phyloP scores from a whole-genome alignment of 2,888 invertebrate genomes.

The Graphium colonna region DNA sequence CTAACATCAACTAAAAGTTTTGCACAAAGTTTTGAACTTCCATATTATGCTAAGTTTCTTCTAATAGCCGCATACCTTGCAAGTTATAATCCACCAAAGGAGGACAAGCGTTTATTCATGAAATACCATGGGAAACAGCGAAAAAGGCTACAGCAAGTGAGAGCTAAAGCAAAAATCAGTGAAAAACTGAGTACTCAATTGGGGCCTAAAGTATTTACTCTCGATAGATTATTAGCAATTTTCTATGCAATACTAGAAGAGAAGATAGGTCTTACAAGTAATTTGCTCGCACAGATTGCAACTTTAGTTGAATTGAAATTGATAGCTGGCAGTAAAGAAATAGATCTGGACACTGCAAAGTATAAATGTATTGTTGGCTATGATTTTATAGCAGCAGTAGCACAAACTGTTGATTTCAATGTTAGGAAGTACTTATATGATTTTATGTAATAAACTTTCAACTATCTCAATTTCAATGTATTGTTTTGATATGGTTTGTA shows the following conservation, averaged over 20 bases:
- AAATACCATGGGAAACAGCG: constrained; percentile 87
- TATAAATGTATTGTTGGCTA: constrained; percentile 92
- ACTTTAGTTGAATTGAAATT: constrained; percentile 92
- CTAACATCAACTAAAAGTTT: constrained; percentile 74
- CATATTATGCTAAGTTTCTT: constrained; percentile 93
- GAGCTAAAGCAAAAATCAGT: constrained; percentile 78
- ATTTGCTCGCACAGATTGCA: constrained; percentile 92
- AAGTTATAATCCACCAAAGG: constrained; percentile 93
- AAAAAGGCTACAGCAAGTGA: constrained; percentile 82
- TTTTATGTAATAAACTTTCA: constrained; percentile 63
- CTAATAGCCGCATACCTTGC: constrained; percentile 95
- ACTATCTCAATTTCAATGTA: too few species aligned
- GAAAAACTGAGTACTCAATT: constrained; percentile 83
- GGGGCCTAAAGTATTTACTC: constrained; percentile 90
- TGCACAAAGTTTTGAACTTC: constrained; percentile 87
- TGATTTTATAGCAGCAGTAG: constrained; percentile 88
- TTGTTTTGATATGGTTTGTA: too few species aligned
- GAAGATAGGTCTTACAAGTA: constrained; percentile 91
- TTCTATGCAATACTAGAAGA: constrained; percentile 94
- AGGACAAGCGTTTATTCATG: constrained; percentile 92
- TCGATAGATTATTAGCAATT: constrained; percentile 91
- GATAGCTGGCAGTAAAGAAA: constrained; percentile 85
- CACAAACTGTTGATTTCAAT: constrained; percentile 88
- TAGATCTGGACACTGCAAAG: constrained; percentile 88
- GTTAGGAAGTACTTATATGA: constrained; percentile 88